Conservation (phyloP, 2,113 vertebrate species). For the Cochlearius cochlearius region DNA sequence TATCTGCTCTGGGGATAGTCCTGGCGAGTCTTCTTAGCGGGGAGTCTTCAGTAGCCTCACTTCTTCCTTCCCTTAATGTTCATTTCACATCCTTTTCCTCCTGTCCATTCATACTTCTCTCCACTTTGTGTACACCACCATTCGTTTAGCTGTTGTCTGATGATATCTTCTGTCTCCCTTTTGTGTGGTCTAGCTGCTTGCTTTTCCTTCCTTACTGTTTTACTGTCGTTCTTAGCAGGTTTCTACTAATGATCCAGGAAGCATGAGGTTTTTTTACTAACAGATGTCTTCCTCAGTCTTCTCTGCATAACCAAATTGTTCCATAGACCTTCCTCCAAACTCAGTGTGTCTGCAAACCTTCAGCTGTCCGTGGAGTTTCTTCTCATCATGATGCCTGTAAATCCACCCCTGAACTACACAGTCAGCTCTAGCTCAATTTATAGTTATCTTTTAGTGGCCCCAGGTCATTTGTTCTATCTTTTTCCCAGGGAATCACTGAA, state of each 20-base stretch:
- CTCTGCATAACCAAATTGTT: not conserved
- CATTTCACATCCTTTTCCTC: slow-evolving; percentile 23
- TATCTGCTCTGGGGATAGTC: not conserved
- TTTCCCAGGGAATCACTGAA: not conserved
- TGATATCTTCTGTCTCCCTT: not conserved
- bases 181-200: not conserved
- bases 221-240: not conserved
- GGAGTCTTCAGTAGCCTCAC: not conserved
- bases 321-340: not conserved
- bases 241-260: not conserved
- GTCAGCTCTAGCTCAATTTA: not conserved
- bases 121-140: not conserved
- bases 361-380: not conserved
- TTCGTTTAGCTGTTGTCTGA: not conserved
- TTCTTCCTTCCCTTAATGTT: not conserved
- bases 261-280: not conserved
- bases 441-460: not conserved
- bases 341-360: not conserved
- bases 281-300: not conserved
- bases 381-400: not conserved
- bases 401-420: not conserved
- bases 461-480: not conserved
- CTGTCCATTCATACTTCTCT: not conserved
- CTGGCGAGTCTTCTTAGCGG: not conserved
- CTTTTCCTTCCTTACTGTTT: not conserved